phyloP scores from a whole-genome alignment of 2,797 vertebrate species.

The Chaetodon trifasciatus region DNA sequence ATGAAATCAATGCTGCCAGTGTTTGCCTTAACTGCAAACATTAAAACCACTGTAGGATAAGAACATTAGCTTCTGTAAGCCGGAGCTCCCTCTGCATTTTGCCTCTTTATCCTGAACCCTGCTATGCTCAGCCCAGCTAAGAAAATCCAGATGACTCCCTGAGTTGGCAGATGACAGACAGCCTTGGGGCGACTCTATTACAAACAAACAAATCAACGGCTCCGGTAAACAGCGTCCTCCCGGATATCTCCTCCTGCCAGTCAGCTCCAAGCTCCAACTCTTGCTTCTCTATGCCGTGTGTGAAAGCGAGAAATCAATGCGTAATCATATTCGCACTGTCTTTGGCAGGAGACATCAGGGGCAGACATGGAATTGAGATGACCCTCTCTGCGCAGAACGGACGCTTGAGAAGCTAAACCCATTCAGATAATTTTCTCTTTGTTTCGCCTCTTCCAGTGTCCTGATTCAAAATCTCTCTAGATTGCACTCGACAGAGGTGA shows the following conservation, averaged over 20 bases:
- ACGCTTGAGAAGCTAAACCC: conserved; percentile 32
- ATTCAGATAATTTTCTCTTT: conserved; percentile 55
- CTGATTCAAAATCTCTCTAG: conserved; percentile 38
- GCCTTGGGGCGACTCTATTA: conserved; percentile 62
- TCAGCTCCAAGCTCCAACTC: conserved; percentile 61
- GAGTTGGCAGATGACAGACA: conserved; percentile 69
- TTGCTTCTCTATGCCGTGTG: conserved; percentile 59
- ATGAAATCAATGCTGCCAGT: conserved; percentile 8
- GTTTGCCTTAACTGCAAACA: conserved; percentile 10
- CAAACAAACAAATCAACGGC: conserved; percentile 79
- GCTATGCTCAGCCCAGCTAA: conserved; percentile 38
- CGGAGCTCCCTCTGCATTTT: conserved; percentile 33
- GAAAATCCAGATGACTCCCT: conserved; percentile 63
- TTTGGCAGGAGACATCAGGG: conserved; percentile 57
- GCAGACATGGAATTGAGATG: conserved; percentile 61
- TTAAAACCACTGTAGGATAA: conserved; percentile 29
- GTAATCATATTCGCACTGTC: conserved; percentile 75
- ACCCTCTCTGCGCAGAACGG: conserved; percentile 41
- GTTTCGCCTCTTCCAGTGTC: conserved; percentile 26
- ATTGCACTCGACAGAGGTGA: conserved; percentile 50
- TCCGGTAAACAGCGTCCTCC: conserved; percentile 59
- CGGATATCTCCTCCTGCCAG: conserved; percentile 68
- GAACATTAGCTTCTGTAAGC: conserved; percentile 35
- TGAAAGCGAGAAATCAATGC: conserved; percentile 76
- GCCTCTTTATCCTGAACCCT: conserved; percentile 44